Conservation (phyloP, 2,888 invertebrate species). For the Gnatocerus cornutus region DNA sequence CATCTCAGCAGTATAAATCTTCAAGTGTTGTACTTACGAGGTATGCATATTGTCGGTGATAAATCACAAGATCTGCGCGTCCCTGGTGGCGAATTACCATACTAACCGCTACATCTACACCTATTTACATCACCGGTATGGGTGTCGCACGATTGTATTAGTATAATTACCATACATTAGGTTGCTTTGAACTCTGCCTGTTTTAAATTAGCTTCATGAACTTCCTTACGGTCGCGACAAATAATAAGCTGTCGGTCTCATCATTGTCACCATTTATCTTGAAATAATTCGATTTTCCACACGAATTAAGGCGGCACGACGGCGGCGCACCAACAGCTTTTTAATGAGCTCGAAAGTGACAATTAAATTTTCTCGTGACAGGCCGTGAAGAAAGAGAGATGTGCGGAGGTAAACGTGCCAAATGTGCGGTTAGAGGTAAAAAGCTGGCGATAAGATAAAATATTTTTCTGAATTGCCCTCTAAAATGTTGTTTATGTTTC, state of each 20-base stretch:
- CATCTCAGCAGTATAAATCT: slow-evolving; percentile 59
- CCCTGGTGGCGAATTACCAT: slow-evolving; percentile 64
- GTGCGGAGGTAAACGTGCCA: background rate
- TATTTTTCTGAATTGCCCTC: too few species aligned
- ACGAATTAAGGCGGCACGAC: slow-evolving; percentile 28
- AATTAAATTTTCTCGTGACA: slow-evolving; percentile 32
- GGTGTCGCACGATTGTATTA: slow-evolving; percentile 61
- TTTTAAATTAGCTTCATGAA: slow-evolving; percentile 53
- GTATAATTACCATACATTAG: slow-evolving; percentile 62
- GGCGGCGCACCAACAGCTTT: slow-evolving; percentile 33
- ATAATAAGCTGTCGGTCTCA: slow-evolving; percentile 38
- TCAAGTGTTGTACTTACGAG: slow-evolving; percentile 54
- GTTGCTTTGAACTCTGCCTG: slow-evolving; percentile 52
- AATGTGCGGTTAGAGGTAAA: background rate
- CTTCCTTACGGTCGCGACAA: slow-evolving; percentile 41
- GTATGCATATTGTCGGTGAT: slow-evolving; percentile 58
- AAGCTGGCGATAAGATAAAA: background rate
- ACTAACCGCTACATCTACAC: slow-evolving; percentile 65
- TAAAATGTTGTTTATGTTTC: too few species aligned
- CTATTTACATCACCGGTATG: slow-evolving; percentile 63
- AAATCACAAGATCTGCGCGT: slow-evolving; percentile 62
- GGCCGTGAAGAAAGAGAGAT: background rate
- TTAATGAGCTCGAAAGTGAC: slow-evolving; percentile 31
- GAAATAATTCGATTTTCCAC: slow-evolving; percentile 38
- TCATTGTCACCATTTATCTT: slow-evolving; percentile 36